These are phyloP conservation scores for Arremon brunneinucha DNA, from an alignment of 2,797 vertebrate species.

Conservation along the genomic window DNA sequence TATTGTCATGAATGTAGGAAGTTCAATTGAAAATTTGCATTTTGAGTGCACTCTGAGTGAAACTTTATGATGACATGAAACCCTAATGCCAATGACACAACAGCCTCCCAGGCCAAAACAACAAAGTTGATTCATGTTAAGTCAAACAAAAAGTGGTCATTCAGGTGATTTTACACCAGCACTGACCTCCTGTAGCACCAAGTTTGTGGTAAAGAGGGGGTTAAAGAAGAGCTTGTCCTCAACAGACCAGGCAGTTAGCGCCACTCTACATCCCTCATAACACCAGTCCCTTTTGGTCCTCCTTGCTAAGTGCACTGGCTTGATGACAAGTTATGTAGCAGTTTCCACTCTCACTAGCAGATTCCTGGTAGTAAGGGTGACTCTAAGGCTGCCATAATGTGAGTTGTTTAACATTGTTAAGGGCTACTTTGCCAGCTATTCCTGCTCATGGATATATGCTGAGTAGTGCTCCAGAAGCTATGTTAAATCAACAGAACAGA, in stretches of 20 bases:
- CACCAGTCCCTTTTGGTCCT: neutral
- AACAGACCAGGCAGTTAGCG: neutral
- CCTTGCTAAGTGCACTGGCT: neutral
- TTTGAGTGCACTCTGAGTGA: neutral
- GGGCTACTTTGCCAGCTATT: neutral
- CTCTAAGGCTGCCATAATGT: neutral
- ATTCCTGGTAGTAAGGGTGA: neutral
- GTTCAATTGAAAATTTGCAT: constrained; percentile 62
- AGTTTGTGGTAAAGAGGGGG: neutral
- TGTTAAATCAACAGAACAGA: neutral
- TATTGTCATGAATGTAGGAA: constrained; percentile 11
- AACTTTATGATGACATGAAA: constrained; percentile 24
- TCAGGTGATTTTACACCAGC: neutral
- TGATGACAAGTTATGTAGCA: neutral
- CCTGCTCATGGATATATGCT: neutral
- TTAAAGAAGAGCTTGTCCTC: neutral
- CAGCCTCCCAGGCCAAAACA: neutral
- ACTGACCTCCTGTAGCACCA: neutral
- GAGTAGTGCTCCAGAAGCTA: neutral
- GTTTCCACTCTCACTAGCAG: neutral
- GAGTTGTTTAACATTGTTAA: neutral
- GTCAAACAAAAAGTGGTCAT: neutral
- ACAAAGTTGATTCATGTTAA: neutral
- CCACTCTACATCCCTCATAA: neutral
- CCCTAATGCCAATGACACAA: neutral